A percentile compares a stretch with the other conserved stretches of the same genome.
Evolutionary conservation across 1,140 invertebrate genomes (phyloP).

Genomic region (Halesus radiatus): DNA sequence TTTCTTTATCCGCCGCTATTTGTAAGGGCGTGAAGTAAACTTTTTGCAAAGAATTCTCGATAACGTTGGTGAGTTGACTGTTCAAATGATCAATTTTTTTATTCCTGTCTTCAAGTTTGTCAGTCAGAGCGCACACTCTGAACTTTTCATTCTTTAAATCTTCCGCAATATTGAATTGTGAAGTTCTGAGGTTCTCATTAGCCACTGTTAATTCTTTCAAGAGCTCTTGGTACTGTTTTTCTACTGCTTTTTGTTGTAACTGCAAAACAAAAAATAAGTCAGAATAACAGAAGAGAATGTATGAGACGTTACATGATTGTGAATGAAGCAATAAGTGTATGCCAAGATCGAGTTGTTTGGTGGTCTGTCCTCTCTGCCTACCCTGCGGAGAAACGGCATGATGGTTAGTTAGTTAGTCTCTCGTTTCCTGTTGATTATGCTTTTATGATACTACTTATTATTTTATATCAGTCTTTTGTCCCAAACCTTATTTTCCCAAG

Average conservation of each 20-base stretch:
- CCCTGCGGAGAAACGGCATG: no score
- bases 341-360: no score
- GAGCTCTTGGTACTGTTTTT: conserved; percentile 42
- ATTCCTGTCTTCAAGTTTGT: conserved; percentile 29
- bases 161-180: not conserved
- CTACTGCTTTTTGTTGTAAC: conserved; percentile 36
- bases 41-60: conserved; percentile 43
- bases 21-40: conserved; percentile 36
- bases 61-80: conserved; percentile 42
- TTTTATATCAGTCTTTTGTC: no score
- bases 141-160: conserved; percentile 48
- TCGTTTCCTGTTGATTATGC: no score
- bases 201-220: conserved; percentile 36
- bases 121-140: conserved; percentile 23
- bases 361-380: no score
- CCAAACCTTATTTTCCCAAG: no score
- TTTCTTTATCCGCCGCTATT: conserved; percentile 39
- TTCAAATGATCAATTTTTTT: conserved; percentile 59
- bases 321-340: no score
- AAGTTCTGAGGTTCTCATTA: conserved; percentile 26
- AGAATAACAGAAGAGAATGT: no score
- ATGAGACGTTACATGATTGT: no score
- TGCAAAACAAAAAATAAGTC: conserved; percentile 20
- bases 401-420: no score
- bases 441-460: no score